Conservation (phyloP, 2,113 vertebrate genomes). For the Corapipo altera region DNA sequence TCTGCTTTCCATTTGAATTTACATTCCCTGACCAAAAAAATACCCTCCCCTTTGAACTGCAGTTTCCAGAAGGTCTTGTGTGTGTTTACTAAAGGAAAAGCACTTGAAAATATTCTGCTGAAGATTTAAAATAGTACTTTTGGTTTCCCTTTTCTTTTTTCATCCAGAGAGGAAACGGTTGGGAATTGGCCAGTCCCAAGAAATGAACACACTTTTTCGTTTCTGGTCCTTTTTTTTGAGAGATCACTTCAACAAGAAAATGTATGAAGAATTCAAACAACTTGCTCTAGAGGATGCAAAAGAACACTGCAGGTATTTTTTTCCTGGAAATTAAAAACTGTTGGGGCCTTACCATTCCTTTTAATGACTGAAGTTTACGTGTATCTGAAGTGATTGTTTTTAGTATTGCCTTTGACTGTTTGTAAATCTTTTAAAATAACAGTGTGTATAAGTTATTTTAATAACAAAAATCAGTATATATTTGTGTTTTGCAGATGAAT, state of each 20-base stretch:
- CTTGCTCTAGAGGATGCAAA: constrained; percentile 89
- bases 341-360: neutral
- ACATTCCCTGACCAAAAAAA: neutral
- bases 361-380: neutral
- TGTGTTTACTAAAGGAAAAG: constrained; percentile 5
- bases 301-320: constrained; percentile 90
- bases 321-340: neutral
- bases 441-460: neutral
- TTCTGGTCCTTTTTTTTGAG: constrained; percentile 99
- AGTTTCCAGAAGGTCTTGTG: neutral
- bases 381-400: neutral
- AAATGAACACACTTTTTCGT: constrained; percentile 98
- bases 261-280: constrained; percentile 97
- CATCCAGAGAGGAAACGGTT: constrained; percentile 89
- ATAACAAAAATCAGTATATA: neutral
- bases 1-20: neutral
- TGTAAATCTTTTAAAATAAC: neutral
- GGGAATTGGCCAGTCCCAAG: constrained; percentile 93
- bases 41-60: neutral
- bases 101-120: neutral
- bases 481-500: neutral
- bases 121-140: neutral
- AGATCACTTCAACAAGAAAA: constrained; percentile 96
- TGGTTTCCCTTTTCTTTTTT: neutral
- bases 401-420: neutral